Evolutionary conservation across 2,888 invertebrate species (phyloP), one percentile per base, ranked within the genome.

Genomic region (Alsophila aescularia): DNA sequence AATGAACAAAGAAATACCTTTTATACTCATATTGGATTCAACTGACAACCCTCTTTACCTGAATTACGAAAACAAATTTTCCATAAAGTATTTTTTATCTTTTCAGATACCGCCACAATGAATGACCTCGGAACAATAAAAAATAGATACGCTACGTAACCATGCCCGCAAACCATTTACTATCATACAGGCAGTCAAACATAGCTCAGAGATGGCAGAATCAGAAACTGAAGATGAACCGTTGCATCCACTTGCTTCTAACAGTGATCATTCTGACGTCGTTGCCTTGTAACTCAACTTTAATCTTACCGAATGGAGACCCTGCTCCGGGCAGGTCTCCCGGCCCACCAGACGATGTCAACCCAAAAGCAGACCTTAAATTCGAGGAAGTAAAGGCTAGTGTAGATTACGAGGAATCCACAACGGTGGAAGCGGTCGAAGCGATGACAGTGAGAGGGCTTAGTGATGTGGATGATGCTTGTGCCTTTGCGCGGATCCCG

Each of bases 251-350:
- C 21, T 43, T 79, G 24, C 60, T 85, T 13, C 68, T 79, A 52
- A 73, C 77, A 14, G 65, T 86, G 45, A 69, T 83, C 56, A 83
- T 89, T 43, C 64, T 90, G 53, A 79, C 83, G 47, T 75, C 76
- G 55, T 72, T 91, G 77, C 91, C 91, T 78, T 88, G 87, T 73
- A 86, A 82, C 60, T 87, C 86, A 2, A 75, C 85, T 0, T 64
- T 90, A 42, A 87, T 77, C 53, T 68, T 90, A 37, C 92, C 93
- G 12, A 93, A 89, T 66, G 94, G 93, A 49, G 94, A 94, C 75
- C 94, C 94, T 10, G 94, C 94, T 0, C 94, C 94, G 0, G 94
- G 94, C 6, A 86, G 94, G 32, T 94, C 94, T 0, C 94, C 94
- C 10, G 94, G 94, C 34, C 94, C 94, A 66, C 94, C 94, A 66